Evolutionary conservation across 2,888 invertebrate genomes (phyloP), one percentile per base, ranked within the genome.

Genomic region (Thera obeliscata): DNA sequence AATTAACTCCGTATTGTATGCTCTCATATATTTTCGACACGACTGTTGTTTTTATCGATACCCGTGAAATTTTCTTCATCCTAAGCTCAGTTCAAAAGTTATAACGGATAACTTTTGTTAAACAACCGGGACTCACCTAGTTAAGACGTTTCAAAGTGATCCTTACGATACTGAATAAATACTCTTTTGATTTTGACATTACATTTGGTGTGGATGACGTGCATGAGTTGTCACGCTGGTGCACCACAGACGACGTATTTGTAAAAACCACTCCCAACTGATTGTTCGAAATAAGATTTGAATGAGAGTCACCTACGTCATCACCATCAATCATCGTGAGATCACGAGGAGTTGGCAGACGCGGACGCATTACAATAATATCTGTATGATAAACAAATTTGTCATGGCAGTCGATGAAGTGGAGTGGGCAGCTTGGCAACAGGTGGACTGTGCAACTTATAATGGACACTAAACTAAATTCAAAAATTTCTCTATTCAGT

Each of bases 381-480:
- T 66, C 72, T 54, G 56, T 58, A 36, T 66, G 60, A 69, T 73
- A 72, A 75, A 72, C 72, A 69, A 64, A 73, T 72, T 72, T 72
- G 69, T 71, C 68, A 68, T 70, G 61, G 52, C 64, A 67, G 59
- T 56, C 41, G 55, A 36, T 55, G 49, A 4, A 46, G 56, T 56
- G 38, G 8, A 52, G 61, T 54, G 9, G 41, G 12, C 12, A n/a
- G 48, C 46, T 48, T 48, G 36, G 9, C 56, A 56, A 2, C 36
- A 8, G 12, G 8, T 35, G 35, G n/a, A 2, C 7, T 1, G 41
- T 6, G 41, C 11, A 36, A 36, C 36, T 55, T 36, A 36, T 5
- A 11, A 36, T 35, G 35, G 55, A 52, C 33, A 22, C 22, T 22
- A 22, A 22, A 22, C 22, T 22, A 22, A 22, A 22, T 22, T 22